Conservation (phyloP, 2,113 vertebrate species). For the Microtus ochrogaster region DNA sequence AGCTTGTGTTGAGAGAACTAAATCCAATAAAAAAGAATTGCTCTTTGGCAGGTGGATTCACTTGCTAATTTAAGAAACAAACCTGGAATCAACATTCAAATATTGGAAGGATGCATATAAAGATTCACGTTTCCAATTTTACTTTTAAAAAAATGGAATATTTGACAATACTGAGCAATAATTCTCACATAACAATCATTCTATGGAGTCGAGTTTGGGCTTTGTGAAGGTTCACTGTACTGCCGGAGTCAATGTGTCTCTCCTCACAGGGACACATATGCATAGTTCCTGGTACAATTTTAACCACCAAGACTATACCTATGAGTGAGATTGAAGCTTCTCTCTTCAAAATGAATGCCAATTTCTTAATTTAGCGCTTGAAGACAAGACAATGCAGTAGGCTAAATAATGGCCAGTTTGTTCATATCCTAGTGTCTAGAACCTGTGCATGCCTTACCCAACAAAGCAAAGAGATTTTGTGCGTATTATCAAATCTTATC, state of each 20-base stretch:
- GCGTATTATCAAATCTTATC: neutral
- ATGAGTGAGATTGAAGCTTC: neutral
- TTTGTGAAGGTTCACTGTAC: neutral
- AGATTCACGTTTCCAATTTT: neutral
- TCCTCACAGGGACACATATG: neutral
- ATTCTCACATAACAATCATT: neutral
- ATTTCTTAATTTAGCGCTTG: neutral
- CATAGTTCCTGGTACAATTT: neutral
- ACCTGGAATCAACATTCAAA: neutral
- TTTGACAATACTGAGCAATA: neutral
- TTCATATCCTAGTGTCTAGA: neutral
- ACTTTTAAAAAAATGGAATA: neutral
- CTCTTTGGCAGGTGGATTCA: neutral
- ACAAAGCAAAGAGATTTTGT: neutral
- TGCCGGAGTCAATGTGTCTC: neutral
- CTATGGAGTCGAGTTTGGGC: neutral
- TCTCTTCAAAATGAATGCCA: neutral
- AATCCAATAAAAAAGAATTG: neutral
- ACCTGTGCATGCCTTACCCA: neutral
- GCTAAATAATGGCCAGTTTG: neutral
- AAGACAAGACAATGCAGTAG: neutral
- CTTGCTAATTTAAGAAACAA: neutral
- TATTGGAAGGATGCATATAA: neutral
- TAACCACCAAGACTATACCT: neutral
- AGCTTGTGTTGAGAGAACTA: neutral